These are phyloP conservation scores for Vanessa tameamea DNA, from an alignment of 1,140 invertebrate genomes.

Conservation along the genomic window DNA sequence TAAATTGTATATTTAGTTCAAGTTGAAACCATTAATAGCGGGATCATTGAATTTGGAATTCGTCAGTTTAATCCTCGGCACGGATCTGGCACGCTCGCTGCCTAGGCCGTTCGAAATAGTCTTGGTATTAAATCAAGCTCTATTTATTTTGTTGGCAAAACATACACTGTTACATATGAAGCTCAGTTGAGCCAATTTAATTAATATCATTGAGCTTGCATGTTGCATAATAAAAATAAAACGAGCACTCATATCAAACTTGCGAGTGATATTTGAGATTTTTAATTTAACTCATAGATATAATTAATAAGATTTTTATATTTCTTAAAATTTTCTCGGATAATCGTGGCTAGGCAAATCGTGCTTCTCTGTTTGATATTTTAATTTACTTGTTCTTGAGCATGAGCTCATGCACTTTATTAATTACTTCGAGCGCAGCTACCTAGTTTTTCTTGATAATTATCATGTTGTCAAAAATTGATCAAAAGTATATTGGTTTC, in stretches of 20 bases:
- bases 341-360: too few species aligned
- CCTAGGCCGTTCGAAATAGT: not conserved
- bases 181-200: slow-evolving; percentile 23
- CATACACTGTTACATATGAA: slow-evolving; percentile 21
- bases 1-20: slow-evolving; percentile 30
- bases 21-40: slow-evolving; percentile 22
- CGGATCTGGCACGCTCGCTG: slow-evolving; percentile 20
- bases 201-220: slow-evolving; percentile 14
- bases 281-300: not conserved
- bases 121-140: slow-evolving; percentile 25
- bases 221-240: not conserved
- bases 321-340: too few species aligned
- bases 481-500: too few species aligned
- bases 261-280: not conserved
- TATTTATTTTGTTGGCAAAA: slow-evolving; percentile 30
- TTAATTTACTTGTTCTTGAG: too few species aligned
- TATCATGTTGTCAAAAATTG: too few species aligned
- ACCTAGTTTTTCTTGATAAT: too few species aligned
- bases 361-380: too few species aligned
- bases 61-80: slow-evolving; percentile 26
- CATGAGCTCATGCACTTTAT: too few species aligned
- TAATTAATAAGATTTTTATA: too few species aligned
- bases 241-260: not conserved
- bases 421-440: too few species aligned
- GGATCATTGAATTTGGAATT: slow-evolving; percentile 36